Evolutionary conservation across 2,888 invertebrate species (phyloP).

Genomic region (Villa cingulata): DNA sequence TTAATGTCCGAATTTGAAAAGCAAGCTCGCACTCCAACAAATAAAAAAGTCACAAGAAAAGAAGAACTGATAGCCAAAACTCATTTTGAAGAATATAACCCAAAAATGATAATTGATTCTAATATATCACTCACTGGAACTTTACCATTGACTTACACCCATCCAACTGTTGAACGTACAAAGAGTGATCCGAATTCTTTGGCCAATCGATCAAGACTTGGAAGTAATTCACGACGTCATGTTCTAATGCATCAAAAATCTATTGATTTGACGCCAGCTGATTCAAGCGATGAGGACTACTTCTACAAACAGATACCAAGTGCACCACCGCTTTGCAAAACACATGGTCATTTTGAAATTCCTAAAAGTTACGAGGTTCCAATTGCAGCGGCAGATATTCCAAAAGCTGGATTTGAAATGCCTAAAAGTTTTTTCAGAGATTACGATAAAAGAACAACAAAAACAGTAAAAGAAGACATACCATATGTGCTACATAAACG

Average conservation of each 20-base stretch:
- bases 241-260: slow-evolving; percentile 76
- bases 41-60: slow-evolving; percentile 43
- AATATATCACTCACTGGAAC: slow-evolving; percentile 34
- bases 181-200: slow-evolving; percentile 76
- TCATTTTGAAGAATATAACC: slow-evolving; percentile 59
- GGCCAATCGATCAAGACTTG: slow-evolving; percentile 56
- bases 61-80: slow-evolving; percentile 52
- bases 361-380: slow-evolving; percentile 39
- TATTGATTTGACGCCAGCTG: slow-evolving; percentile 70
- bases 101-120: slow-evolving; percentile 43
- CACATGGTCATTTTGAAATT: slow-evolving; percentile 55
- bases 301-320: slow-evolving; percentile 62
- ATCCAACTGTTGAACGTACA: slow-evolving; percentile 66
- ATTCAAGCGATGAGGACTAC: slow-evolving; percentile 73
- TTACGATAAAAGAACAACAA: slow-evolving; percentile 43
- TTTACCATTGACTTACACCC: slow-evolving; percentile 45
- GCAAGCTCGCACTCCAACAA: slow-evolving; percentile 31
- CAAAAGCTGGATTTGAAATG: slow-evolving; percentile 54
- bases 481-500: slow-evolving; percentile 74
- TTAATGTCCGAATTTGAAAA: slow-evolving; percentile 50
- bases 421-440: slow-evolving; percentile 61
- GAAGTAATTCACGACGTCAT: slow-evolving; percentile 60
- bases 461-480: slow-evolving; percentile 50
- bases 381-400: slow-evolving; percentile 38
- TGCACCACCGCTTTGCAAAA: slow-evolving; percentile 56